Conservation (phyloP, 2,113 vertebrate genomes). For the Eurypyga helias region DNA sequence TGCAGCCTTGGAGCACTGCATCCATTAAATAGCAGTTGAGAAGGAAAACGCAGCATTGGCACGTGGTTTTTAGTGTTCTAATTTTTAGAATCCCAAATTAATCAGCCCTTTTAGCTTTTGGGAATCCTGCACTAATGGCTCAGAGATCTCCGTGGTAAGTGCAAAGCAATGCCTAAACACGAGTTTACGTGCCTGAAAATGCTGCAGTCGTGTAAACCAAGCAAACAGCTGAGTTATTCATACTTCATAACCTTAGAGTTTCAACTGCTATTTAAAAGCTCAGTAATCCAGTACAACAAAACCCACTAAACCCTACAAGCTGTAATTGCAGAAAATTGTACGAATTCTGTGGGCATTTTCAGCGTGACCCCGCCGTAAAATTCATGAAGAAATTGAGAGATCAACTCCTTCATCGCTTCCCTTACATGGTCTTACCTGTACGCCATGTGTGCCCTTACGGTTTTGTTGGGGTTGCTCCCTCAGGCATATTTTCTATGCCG, state of each 20-base stretch:
- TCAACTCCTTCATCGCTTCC: background rate
- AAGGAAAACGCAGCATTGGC: background rate
- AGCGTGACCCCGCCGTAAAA: background rate
- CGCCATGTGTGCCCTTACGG: background rate
- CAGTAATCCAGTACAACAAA: background rate
- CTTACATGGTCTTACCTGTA: background rate
- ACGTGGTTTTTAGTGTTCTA: background rate
- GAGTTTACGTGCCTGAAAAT: background rate
- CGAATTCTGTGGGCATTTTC: background rate
- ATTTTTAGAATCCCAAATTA: background rate
- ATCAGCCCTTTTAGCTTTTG: background rate
- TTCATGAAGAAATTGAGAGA: background rate
- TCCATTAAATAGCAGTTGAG: background rate
- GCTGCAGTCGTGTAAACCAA: slow-evolving; percentile 7
- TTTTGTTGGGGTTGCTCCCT: background rate
- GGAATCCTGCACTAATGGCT: background rate
- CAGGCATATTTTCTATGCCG: background rate
- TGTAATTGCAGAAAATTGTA: background rate
- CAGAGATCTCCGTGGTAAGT: background rate
- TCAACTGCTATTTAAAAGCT: background rate
- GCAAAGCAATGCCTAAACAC: background rate
- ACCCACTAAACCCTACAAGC: background rate
- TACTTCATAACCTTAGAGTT: background rate
- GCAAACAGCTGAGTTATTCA: background rate
- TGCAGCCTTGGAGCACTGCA: background rate